Evolutionary conservation across 2,888 invertebrate species (phyloP).

Genomic region (Heliconius aoede): DNA sequence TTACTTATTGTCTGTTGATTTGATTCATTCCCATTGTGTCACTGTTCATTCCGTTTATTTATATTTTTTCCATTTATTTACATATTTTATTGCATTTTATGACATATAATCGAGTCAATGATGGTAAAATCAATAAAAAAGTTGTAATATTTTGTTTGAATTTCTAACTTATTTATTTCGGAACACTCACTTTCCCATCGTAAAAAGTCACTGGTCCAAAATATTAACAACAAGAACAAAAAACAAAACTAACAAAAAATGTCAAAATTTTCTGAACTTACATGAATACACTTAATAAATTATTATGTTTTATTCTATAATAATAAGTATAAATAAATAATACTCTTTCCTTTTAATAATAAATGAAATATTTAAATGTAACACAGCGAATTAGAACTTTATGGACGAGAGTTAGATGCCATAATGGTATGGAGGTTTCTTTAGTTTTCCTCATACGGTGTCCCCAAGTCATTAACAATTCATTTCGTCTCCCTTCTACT

Average conservation of each 20-base stretch:
- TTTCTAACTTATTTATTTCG: too few species aligned
- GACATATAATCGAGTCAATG: too few species aligned
- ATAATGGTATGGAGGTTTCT: neutral
- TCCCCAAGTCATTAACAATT: constrained; percentile 39
- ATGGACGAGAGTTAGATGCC: neutral
- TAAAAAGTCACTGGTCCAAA: neutral
- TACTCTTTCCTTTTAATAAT: constrained; percentile 33
- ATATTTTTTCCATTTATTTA: too few species aligned
- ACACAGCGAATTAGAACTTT: constrained; percentile 1
- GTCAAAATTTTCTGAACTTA: neutral
- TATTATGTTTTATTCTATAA: constrained; percentile 27
- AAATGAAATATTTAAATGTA: constrained; percentile 29
- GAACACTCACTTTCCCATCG: neutral
- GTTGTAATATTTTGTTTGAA: too few species aligned
- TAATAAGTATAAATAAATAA: constrained; percentile 38
- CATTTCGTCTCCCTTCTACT: constrained; percentile 40
- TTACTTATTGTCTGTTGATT: too few species aligned
- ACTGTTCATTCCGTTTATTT: too few species aligned
- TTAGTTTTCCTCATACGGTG: constrained; percentile 14
- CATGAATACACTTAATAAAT: neutral
- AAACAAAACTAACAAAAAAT: neutral
- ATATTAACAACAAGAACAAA: neutral
- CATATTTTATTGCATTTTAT: too few species aligned
- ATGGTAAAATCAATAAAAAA: too few species aligned
- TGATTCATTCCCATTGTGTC: too few species aligned